A percentile compares a stretch with the other conserved stretches of the same genome.
phyloP scores from a whole-genome alignment of 2,797 vertebrate species.

The Melanotaenia nigrans region DNA sequence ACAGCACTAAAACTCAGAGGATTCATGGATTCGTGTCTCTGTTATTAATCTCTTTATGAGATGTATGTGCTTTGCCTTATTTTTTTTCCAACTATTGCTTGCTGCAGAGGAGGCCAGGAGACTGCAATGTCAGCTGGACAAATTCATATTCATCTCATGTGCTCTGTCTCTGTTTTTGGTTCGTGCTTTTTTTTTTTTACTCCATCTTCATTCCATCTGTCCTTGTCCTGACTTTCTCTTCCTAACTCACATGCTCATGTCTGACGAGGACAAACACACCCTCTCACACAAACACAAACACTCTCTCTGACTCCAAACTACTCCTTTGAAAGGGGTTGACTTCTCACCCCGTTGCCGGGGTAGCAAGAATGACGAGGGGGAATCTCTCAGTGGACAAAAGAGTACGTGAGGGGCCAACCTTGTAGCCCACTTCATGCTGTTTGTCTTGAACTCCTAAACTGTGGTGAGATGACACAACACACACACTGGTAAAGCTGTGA shows the following conservation, averaged over 20 bases:
- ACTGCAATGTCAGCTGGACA: constrained; percentile 52
- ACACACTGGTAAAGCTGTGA: constrained; percentile 65
- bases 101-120: constrained; percentile 11
- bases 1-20: constrained; percentile 55
- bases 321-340: constrained; percentile 70
- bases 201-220: constrained; percentile 23
- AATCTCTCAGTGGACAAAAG: constrained; percentile 76
- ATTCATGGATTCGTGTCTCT: constrained; percentile 45
- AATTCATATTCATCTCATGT: constrained; percentile 60
- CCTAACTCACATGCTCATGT: constrained; percentile 44
- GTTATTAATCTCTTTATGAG: constrained; percentile 56
- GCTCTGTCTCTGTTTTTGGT: constrained; percentile 21
- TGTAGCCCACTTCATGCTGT: constrained; percentile 79
- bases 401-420: constrained; percentile 61
- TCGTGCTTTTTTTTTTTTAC: constrained; percentile 9
- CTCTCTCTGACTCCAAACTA: constrained; percentile 45
- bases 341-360: constrained; percentile 74
- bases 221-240: constrained; percentile 49
- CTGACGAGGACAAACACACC: constrained; percentile 48
- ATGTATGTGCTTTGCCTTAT: constrained; percentile 23
- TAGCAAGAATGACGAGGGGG: constrained; percentile 56
- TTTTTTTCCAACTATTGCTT: constrained; percentile 23
- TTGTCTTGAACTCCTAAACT: constrained; percentile 73
- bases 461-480: constrained; percentile 54
- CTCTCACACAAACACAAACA: constrained; percentile 24